phyloP scores from a whole-genome alignment of 2,888 invertebrate species.

The Punctoribates punctum region DNA sequence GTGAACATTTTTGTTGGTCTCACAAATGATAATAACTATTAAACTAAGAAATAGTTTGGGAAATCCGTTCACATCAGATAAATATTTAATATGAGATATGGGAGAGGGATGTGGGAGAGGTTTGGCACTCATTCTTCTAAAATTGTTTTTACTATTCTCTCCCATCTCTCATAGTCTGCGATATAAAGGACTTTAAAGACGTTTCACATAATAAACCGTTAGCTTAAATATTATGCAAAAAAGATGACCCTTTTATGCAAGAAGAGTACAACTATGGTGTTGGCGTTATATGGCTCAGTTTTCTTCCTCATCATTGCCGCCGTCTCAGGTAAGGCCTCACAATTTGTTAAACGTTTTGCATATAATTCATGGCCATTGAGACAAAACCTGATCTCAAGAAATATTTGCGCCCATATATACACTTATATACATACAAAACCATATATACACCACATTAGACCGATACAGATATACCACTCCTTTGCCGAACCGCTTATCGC shows the following conservation, averaged over 20 bases:
- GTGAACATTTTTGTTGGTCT: background rate
- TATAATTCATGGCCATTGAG: too few species aligned
- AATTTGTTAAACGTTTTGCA: background rate
- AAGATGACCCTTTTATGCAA: slow-evolving; percentile 18
- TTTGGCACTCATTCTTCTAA: background rate
- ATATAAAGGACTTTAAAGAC: background rate
- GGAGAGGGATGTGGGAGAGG: background rate
- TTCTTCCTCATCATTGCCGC: slow-evolving; percentile 16
- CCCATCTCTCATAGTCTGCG: background rate
- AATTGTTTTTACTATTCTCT: background rate
- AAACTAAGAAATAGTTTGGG: too few species aligned
- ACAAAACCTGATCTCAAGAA: too few species aligned
- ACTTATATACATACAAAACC: too few species aligned
- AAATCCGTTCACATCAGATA: too few species aligned
- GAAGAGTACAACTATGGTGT: slow-evolving; percentile 26
- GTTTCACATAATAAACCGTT: slow-evolving; percentile 6
- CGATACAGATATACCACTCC: too few species aligned
- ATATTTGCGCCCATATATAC: too few species aligned
- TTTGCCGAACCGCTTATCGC: too few species aligned
- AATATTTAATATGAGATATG: background rate
- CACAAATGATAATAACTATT: too few species aligned
- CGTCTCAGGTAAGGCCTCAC: slow-evolving; percentile 28
- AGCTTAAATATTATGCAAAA: slow-evolving; percentile 28
- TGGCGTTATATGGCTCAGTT: slow-evolving; percentile 20
- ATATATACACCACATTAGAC: too few species aligned